Evolutionary conservation across 1,140 invertebrate species (phyloP).

Genomic region (Drosophila busckii): DNA sequence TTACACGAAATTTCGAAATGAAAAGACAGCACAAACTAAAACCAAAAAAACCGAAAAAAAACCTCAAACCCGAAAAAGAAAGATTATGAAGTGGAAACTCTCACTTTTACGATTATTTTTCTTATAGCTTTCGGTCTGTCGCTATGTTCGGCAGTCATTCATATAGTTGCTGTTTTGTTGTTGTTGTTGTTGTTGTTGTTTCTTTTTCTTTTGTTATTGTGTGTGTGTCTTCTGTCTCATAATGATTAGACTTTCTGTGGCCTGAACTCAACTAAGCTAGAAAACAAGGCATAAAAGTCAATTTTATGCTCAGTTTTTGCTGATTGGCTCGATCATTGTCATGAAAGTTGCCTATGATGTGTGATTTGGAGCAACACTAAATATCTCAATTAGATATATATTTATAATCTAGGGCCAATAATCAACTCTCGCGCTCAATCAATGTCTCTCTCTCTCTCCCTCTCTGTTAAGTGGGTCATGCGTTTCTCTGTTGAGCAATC

Average conservation of each 20-base stretch:
- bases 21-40: not conserved
- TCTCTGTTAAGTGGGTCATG: constrained; percentile 65
- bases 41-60: constrained; percentile 20
- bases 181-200: constrained; percentile 40
- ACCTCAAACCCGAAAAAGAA: constrained; percentile 44
- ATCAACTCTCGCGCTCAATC: too few relatives aligned
- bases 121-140: constrained; percentile 68
- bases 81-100: constrained; percentile 71
- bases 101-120: constrained; percentile 77
- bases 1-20: constrained; percentile 11
- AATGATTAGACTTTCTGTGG: constrained; percentile 65
- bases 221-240: constrained; percentile 59
- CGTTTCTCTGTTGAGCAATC: constrained; percentile 58
- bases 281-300: constrained; percentile 69
- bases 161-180: constrained; percentile 25
- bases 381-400: constrained; percentile 75
- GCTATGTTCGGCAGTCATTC: too few relatives aligned
- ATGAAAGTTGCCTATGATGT: constrained; percentile 43
- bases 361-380: constrained; percentile 73
- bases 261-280: constrained; percentile 27
- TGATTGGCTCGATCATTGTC: constrained; percentile 59
- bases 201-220: constrained; percentile 36
- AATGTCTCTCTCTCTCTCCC: too few relatives aligned
- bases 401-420: constrained; percentile 46
- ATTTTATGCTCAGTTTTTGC: constrained; percentile 72